These are phyloP conservation scores for Callionymus lyra DNA, from an alignment of 2,113 vertebrate species.

Conservation along the genomic window DNA sequence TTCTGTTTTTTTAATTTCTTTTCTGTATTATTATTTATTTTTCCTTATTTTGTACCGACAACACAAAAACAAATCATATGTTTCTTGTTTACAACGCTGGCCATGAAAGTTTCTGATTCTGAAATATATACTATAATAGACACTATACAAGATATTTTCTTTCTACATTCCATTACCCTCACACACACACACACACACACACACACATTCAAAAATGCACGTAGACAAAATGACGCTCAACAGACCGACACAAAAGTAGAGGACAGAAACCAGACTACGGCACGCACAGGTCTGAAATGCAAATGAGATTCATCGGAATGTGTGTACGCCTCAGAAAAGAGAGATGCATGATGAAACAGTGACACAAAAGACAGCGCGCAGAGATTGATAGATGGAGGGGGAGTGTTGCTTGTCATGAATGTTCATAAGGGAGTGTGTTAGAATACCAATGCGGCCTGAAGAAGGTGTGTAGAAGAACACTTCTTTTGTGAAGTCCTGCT, in stretches of 20 bases:
- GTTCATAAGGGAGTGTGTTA: slow-evolving; percentile 24
- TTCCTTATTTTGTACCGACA: too few relatives aligned
- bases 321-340: slow-evolving; percentile 27
- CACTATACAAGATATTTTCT: too few relatives aligned
- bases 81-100: too few relatives aligned
- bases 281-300: slow-evolving; percentile 57
- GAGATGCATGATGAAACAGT: slow-evolving; percentile 20
- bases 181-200: slow-evolving; percentile 12
- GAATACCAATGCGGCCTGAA: too few relatives aligned
- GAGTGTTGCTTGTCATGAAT: slow-evolving; percentile 29
- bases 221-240: slow-evolving; percentile 5
- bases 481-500: not conserved
- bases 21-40: too few relatives aligned
- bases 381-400: slow-evolving; percentile 28
- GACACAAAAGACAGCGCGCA: slow-evolving; percentile 6
- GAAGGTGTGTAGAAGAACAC: not conserved
- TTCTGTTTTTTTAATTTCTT: too few relatives aligned
- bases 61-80: too few relatives aligned
- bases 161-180: too few relatives aligned
- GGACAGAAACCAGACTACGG: slow-evolving; percentile 62
- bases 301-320: slow-evolving; percentile 62
- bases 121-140: too few relatives aligned
- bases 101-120: too few relatives aligned
- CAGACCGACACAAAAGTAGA: slow-evolving; percentile 26
- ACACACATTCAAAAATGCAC: slow-evolving; percentile 9